Evolutionary conservation across 2,113 vertebrate species (phyloP).

Genomic region (Pelmatolapia mariae): DNA sequence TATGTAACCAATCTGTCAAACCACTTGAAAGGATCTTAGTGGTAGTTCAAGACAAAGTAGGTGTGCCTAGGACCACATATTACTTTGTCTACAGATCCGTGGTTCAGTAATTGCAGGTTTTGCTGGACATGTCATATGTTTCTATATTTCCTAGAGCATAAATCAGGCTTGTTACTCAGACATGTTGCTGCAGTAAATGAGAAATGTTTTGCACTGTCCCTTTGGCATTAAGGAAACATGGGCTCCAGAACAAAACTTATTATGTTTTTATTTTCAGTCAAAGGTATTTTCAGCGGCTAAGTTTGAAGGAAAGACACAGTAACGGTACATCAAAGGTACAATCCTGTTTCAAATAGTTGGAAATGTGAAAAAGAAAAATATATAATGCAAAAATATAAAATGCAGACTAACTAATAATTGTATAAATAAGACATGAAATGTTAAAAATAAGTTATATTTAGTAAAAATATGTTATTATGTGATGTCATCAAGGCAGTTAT

Average conservation of each 20-base stretch:
- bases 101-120: background rate
- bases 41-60: background rate
- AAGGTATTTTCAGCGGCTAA: background rate
- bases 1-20: background rate
- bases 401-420: background rate
- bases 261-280: background rate
- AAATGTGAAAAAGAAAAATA: background rate
- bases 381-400: background rate
- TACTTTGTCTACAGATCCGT: background rate
- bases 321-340: background rate
- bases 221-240: background rate
- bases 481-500: background rate
- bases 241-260: background rate
- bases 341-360: background rate
- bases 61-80: background rate
- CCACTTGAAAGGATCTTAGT: background rate
- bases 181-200: background rate
- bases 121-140: background rate
- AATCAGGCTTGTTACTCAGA: background rate
- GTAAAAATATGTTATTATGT: background rate
- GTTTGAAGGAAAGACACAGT: background rate
- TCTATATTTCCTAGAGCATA: background rate
- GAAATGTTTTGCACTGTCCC: background rate
- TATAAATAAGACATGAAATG: background rate
- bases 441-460: background rate